phyloP scores from a whole-genome alignment of 2,888 invertebrate genomes.

The Andrena flavipes region DNA sequence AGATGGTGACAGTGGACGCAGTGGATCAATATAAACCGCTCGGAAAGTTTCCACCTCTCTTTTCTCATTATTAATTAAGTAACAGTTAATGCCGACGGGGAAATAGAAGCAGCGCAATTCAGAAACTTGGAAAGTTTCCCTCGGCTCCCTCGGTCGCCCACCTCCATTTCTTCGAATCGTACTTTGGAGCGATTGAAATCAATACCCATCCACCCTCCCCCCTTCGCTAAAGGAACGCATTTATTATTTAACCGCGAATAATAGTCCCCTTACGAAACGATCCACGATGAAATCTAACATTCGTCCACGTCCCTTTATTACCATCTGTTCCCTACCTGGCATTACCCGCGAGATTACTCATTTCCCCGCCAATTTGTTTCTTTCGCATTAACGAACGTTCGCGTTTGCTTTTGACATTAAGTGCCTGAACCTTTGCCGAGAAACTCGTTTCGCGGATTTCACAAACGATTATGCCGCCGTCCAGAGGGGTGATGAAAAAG shows the following conservation, averaged over 20 bases:
- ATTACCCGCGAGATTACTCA: conserved; percentile 7
- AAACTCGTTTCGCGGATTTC: conserved; percentile 1
- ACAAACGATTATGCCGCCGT: neutral
- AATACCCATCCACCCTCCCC: neutral
- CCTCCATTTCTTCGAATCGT: conserved; percentile 2
- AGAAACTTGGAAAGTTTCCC: conserved; percentile 38
- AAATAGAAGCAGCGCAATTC: conserved; percentile 29
- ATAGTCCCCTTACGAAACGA: neutral
- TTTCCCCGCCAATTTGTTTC: conserved; percentile 6
- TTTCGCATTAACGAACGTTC: neutral
- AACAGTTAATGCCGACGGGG: conserved; percentile 15
- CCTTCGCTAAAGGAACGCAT: neutral
- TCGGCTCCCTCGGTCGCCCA: neutral
- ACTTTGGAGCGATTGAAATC: conserved; percentile 18
- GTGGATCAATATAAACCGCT: conserved; percentile 23
- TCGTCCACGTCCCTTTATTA: conserved; percentile 3
- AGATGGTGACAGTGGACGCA: neutral
- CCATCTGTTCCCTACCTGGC: neutral
- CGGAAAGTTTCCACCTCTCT: conserved; percentile 28
- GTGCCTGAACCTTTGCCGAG: neutral
- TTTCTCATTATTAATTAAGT: conserved; percentile 53
- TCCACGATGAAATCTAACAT: conserved; percentile 51
- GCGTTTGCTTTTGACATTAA: conserved; percentile 1
- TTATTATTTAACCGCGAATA: neutral
- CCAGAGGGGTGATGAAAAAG: neutral